Conservation (phyloP, 2,888 invertebrate species). For the Diaprepes abbreviatus region DNA sequence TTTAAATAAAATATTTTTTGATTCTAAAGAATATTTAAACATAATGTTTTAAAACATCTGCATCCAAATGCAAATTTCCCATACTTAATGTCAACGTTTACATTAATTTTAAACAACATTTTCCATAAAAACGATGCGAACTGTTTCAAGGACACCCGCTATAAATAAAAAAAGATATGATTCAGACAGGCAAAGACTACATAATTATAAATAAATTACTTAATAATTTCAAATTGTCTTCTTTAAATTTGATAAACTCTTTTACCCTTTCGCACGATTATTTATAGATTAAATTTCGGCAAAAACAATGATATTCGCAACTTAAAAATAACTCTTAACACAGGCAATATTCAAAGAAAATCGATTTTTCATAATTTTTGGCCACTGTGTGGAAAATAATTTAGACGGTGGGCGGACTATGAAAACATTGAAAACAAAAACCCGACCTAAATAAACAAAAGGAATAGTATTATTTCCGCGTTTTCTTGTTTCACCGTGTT, state of each 20-base stretch:
- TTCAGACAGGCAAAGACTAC: constrained; percentile 19
- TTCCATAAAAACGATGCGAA: constrained; percentile 29
- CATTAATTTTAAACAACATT: constrained; percentile 1
- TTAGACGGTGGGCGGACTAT: constrained; percentile 22
- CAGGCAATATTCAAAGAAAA: constrained; percentile 11
- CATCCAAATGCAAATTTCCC: not conserved
- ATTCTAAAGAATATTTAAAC: no score
- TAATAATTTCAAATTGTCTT: constrained; percentile 28
- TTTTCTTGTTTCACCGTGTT: constrained; percentile 28
- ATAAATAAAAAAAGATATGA: constrained; percentile 38
- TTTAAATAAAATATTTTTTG: no score
- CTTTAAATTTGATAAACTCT: constrained; percentile 16
- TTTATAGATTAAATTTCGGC: constrained; percentile 25
- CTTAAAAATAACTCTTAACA: constrained; percentile 31
- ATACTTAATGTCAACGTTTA: not conserved
- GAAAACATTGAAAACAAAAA: constrained; percentile 16
- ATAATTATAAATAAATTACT: constrained; percentile 36
- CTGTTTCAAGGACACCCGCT: constrained; percentile 33
- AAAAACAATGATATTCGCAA: constrained; percentile 3
- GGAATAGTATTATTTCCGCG: constrained; percentile 9
- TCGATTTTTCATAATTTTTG: constrained; percentile 36
- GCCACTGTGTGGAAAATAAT: constrained; percentile 20
- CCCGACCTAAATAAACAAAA: constrained; percentile 18
- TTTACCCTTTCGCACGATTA: constrained; percentile 10
- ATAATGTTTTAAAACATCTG: not conserved